A percentile compares a stretch with the other conserved stretches of the same genome.
phyloP scores from a whole-genome alignment of 2,797 vertebrate genomes.

The Furcifer pardalis region DNA sequence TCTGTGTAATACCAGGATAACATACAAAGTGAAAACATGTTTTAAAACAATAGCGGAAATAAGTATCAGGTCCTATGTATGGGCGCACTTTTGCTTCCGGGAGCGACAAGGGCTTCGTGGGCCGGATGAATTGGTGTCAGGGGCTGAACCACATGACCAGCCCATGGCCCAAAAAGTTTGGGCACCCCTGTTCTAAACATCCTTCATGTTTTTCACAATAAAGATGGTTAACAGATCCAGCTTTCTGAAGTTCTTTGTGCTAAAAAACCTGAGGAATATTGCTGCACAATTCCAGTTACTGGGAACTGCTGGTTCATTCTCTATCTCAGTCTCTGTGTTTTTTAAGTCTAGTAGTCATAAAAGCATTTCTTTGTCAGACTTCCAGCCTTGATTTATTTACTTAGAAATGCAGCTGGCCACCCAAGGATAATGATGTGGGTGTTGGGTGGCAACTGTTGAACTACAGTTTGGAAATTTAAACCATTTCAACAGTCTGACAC shows the following conservation, averaged over 20 bases:
- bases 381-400: background rate
- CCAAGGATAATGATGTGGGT: conserved; percentile 9
- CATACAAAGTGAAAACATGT: no score
- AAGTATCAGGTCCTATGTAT: no score
- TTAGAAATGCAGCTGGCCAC: conserved; percentile 2
- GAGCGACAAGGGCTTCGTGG: no score
- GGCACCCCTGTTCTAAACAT: no score
- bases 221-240: background rate
- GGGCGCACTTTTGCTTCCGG: no score
- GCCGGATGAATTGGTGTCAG: no score
- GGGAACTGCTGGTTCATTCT: background rate
- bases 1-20: no score
- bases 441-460: background rate
- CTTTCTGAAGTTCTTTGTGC: background rate
- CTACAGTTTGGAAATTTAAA: background rate
- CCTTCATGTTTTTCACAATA: accelerated
- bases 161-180: no score
- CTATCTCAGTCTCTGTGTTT: background rate
- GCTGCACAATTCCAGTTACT: background rate
- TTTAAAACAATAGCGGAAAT: no score
- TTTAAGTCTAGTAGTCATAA: background rate
- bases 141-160: no score
- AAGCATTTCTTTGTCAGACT: background rate
- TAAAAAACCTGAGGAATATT: accelerated
- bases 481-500: background rate